Evolutionary conservation across 1,140 invertebrate genomes (phyloP).

Genomic region (Aphelenchoides avenae): DNA sequence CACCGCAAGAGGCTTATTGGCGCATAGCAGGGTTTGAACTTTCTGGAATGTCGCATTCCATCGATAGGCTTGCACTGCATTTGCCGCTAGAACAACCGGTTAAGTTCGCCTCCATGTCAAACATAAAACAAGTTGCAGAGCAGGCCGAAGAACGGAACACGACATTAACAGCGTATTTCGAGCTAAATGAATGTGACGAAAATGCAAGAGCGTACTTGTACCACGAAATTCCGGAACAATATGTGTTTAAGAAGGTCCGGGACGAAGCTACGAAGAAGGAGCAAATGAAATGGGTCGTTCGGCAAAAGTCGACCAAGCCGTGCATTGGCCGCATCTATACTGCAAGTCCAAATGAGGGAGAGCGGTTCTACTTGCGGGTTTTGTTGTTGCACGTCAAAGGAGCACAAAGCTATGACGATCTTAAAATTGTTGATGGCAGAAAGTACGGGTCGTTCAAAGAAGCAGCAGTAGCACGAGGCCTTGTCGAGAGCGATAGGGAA

Average conservation of each 20-base stretch:
- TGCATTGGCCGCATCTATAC: conserved; percentile 37
- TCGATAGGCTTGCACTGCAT: conserved; percentile 61
- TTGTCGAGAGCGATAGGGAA: conserved; percentile 13
- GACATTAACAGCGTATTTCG: conserved; percentile 58
- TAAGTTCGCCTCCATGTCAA: conserved; percentile 57
- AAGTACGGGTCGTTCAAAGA: conserved; percentile 7
- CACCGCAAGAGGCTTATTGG: conserved; percentile 60
- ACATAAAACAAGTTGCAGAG: conserved; percentile 6
- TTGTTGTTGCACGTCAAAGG: conserved; percentile 33
- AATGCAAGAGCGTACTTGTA: conserved; percentile 34
- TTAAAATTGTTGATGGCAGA: conserved; percentile 26
- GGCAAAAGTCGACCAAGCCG: background rate
- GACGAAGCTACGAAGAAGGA: conserved; percentile 11
- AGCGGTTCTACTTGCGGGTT: conserved; percentile 38
- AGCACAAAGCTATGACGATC: conserved; percentile 29
- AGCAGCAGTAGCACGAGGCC: conserved; percentile 8
- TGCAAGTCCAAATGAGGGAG: conserved; percentile 19
- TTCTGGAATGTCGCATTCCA: conserved; percentile 56
- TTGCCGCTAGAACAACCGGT: conserved; percentile 59
- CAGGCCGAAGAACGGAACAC: conserved; percentile 18
- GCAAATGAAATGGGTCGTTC: conserved; percentile 1
- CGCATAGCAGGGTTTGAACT: conserved; percentile 58
- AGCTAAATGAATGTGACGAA: conserved; percentile 37
- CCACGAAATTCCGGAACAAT: conserved; percentile 50
- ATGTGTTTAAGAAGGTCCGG: conserved; percentile 16